Percentiles rank a stretch among this genome's conserved stretches.
Conservation (phyloP, 2,797 vertebrate species). For the Lycodopsis pacificus region DNA sequence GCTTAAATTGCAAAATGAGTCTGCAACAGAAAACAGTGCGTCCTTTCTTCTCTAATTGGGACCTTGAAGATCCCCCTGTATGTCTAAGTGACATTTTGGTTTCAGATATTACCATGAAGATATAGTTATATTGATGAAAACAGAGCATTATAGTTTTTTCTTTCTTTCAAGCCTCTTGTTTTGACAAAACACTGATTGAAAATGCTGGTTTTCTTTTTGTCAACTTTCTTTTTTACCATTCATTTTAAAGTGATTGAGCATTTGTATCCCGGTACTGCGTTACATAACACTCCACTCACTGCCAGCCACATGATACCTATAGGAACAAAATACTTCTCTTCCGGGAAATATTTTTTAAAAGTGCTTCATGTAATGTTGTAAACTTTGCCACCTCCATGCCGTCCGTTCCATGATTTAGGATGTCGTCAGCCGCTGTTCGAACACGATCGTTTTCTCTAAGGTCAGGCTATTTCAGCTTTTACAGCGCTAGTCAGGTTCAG, state of each 20-base stretch:
- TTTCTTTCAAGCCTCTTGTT: neutral
- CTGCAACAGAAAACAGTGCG: slow-evolving; percentile 12
- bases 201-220: slow-evolving; percentile 20
- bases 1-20: slow-evolving; percentile 46
- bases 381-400: slow-evolving; percentile 14
- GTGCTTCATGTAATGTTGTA: slow-evolving; percentile 22
- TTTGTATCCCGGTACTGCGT: slow-evolving; percentile 3
- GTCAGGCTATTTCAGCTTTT: slow-evolving; percentile 42
- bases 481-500: neutral
- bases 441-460: slow-evolving; percentile 15
- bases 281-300: slow-evolving; percentile 10
- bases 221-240: neutral
- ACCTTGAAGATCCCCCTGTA: slow-evolving; percentile 34
- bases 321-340: slow-evolving; percentile 1
- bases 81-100: neutral
- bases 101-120: slow-evolving; percentile 15
- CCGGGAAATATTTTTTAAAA: slow-evolving; percentile 16
- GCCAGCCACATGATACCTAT: slow-evolving; percentile 1
- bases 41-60: slow-evolving; percentile 51
- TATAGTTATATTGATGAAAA: neutral
- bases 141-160: neutral
- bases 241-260: slow-evolving; percentile 9
- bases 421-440: neutral
- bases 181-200: neutral
- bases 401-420: slow-evolving; percentile 14